Evolutionary conservation across 2,797 vertebrate genomes (phyloP), one percentile per base, ranked within the genome.

Genomic region (Lutjanus argentimaculatus): DNA sequence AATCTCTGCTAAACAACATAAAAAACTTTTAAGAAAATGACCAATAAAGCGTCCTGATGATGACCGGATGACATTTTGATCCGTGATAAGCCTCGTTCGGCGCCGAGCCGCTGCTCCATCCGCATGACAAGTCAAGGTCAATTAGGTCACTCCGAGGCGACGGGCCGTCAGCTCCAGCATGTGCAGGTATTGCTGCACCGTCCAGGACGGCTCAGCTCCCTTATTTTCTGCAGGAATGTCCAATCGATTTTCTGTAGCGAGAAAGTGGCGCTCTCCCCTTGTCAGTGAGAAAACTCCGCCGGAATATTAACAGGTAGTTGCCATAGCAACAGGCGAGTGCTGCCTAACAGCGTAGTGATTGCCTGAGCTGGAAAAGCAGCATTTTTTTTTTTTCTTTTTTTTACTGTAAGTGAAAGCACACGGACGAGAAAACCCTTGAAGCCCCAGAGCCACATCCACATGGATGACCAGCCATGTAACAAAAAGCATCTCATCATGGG

Each of bases 281-380:
- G 85, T 85, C 90, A 75, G 87, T 63, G 86, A 84, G 85, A 84
- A 94, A 95, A 95, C 95, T 93, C 89, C 79, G 81, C 77, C 61
- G 66, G 95, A 95, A 96, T 96, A 95, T 95, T 95, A 96, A 96
- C 94, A 94, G 91, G 91, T 90, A 92, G 95, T 96, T 90, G 76
- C 95, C 93, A 96, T 95, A 91, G 95, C 95, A 95, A 96, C 95
- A 94, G 86, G 92, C 81, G 79, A 85, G 92, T 90, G 92, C 90
- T 93, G 90, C 93, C 90, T 87, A 90, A 85, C 71, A 51, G 84
- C 59, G 22, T n/a, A 11, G 84, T 17, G 88, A 95, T 95, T 95
- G 95, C 93, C 77, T 81, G 87, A 81, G 85, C 77, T 62, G 70
- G 65, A 30, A 81, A 56, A 75, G 57, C 36, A 48, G 30, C 25